phyloP scores from a whole-genome alignment of 2,888 invertebrate species.

The Tachina grossa region DNA sequence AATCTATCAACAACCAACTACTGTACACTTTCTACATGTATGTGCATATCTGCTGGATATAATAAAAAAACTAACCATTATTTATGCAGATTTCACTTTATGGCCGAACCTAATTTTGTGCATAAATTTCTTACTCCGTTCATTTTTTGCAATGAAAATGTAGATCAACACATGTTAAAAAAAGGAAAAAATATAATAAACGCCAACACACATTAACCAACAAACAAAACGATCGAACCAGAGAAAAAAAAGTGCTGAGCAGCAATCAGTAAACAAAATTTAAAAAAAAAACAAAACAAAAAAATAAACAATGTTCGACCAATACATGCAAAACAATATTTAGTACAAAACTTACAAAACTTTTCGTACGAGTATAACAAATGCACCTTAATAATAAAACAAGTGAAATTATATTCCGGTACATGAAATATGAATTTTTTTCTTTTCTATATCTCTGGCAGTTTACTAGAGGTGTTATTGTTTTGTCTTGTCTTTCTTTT shows the following conservation, averaged over 20 bases:
- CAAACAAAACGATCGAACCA: conserved; percentile 44
- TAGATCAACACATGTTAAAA: conserved; percentile 64
- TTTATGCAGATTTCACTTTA: conserved; percentile 71
- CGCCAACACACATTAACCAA: conserved; percentile 63
- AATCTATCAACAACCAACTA: conserved; percentile 4
- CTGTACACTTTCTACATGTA: background rate
- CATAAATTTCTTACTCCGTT: conserved; percentile 24
- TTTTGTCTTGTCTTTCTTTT: background rate
- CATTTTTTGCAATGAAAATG: conserved; percentile 32
- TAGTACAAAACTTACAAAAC: conserved; percentile 11
- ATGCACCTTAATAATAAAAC: conserved; percentile 44
- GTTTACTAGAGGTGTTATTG: background rate
- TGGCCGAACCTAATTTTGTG: conserved; percentile 61
- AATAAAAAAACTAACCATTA: conserved; percentile 59
- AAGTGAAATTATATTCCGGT: conserved; percentile 67
- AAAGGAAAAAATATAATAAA: background rate
- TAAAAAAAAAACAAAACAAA: conserved; percentile 50
- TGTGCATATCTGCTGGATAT: conserved; percentile 6
- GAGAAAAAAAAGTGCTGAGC: conserved; percentile 32
- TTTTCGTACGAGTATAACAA: conserved; percentile 34
- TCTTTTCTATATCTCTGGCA: conserved; percentile 28
- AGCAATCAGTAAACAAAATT: conserved; percentile 55
- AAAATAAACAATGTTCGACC: conserved; percentile 59
- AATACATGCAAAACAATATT: conserved; percentile 42
- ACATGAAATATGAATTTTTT: conserved; percentile 63